Conservation (phyloP, 2,888 invertebrate genomes). For the Acrocera orbiculus region DNA sequence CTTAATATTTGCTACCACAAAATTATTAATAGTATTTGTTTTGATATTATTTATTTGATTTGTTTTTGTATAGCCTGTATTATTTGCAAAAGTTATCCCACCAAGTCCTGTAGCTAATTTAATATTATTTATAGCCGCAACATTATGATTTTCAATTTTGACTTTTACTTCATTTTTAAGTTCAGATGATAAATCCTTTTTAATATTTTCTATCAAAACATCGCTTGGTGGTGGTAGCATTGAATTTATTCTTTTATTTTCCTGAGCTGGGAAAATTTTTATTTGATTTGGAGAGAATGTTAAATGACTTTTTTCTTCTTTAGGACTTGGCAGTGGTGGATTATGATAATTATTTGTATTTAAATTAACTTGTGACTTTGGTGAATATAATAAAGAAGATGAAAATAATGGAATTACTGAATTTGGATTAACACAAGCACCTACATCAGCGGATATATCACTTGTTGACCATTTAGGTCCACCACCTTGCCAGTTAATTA, state of each 20-base stretch:
- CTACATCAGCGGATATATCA: conserved; percentile 65
- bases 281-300: conserved; percentile 54
- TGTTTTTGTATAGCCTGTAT: conserved; percentile 27
- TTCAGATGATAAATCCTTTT: conserved; percentile 43
- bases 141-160: conserved; percentile 23
- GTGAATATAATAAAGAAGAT: conserved; percentile 26
- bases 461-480: conserved; percentile 27
- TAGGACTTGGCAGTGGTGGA: conserved; percentile 41
- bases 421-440: conserved; percentile 56
- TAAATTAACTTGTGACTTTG: conserved; percentile 23
- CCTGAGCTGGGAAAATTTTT: conserved; percentile 40
- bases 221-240: too few species aligned
- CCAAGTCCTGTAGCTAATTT: conserved; percentile 30
- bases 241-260: conserved; percentile 16
- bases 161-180: conserved; percentile 14
- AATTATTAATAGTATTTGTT: conserved; percentile 4
- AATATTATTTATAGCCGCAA: conserved; percentile 23
- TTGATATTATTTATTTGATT: conserved; percentile 20
- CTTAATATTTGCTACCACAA: conserved; percentile 1
- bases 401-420: conserved; percentile 70
- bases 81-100: conserved; percentile 30
- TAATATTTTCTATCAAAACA: conserved; percentile 39
- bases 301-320: conserved; percentile 49
- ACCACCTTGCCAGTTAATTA: conserved; percentile 19
- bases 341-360: conserved; percentile 18